Base-by-base conservation (phyloP, 35 echinoderm and acorn worm genomes). In the Eucidaris tribuloides region DNA sequence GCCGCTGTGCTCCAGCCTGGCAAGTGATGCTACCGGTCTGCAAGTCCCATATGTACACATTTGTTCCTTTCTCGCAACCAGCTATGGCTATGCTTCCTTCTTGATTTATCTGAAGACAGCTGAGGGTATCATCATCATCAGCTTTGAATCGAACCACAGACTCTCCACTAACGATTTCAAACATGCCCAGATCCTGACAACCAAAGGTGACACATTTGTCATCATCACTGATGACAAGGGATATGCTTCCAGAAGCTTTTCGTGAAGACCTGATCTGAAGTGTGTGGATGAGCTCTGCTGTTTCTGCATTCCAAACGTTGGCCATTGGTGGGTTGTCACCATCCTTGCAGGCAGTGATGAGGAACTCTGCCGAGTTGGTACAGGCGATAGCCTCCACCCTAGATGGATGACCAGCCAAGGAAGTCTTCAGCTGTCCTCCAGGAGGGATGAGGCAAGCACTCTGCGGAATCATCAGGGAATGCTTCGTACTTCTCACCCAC, bases 381-480 rank as follows among this genome's bases (percentile, higher is more conserved):
- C 62, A 84, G 11, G 57, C 42, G 18, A 95, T 79, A 33, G 43
- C 74, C 45, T 86, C 45, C 3, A 95, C 83, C 65, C 82, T 70
- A 34, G 46, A 76, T 1, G 87, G 87, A 45, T 95, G 92, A 46
- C 92, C 92, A 25, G 82, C 92, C 43, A 94, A 68, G 24, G 68
- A 81, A 24, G 88, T 86, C 20, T 81, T 71, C 87, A 95, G 28
- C 23, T 89, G 92, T 66, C 92, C 92, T 32, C 92, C 92, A 24
- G 92, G 92, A 60, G 82, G 87, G 38, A 91, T 90, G 37, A 95
- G 82, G 41, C 89, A 95, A 11, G 78, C 62, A 38, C 88, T 66
- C 15, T 83, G 62, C 6, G 92, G 92, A 31, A 86, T 79, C 50
- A 95, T 76, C 7, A 95, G 27, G 37, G 92, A 83, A 19, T 45